Conservation (phyloP, 2,888 invertebrate genomes). For the Deilephila porcellus region DNA sequence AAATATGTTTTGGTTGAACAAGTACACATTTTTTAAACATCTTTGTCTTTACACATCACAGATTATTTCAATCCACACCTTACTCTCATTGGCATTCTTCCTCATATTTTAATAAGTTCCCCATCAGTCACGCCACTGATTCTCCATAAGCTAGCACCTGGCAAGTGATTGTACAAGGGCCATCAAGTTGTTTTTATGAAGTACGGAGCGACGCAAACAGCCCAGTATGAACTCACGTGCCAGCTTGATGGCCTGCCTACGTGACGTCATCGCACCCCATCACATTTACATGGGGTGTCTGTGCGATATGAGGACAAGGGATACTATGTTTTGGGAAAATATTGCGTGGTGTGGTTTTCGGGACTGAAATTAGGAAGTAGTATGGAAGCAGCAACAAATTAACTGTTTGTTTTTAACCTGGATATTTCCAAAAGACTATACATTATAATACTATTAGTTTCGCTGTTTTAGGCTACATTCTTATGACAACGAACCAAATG, state of each 20-base stretch:
- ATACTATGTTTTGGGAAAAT: not conserved
- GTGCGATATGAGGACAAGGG: not conserved
- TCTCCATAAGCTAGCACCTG: not conserved
- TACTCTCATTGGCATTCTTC: too few relatives aligned
- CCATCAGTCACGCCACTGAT: not conserved
- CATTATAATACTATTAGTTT: too few relatives aligned
- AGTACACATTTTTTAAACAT: not conserved
- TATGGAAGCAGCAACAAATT: too few relatives aligned
- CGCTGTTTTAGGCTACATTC: too few relatives aligned
- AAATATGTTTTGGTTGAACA: too few relatives aligned
- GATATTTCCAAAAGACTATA: too few relatives aligned
- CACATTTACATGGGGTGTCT: constrained; percentile 9
- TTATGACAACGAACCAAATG: too few relatives aligned
- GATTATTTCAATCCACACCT: too few relatives aligned
- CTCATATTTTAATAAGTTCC: too few relatives aligned
- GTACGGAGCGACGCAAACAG: not conserved
- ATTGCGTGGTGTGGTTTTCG: not conserved
- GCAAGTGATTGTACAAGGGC: constrained; percentile 11
- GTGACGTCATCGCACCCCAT: constrained; percentile 37
- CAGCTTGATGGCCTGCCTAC: constrained; percentile 36
- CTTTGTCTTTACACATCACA: too few relatives aligned
- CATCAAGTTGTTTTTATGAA: constrained; percentile 15
- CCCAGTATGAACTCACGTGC: constrained; percentile 34
- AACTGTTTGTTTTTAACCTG: too few relatives aligned
- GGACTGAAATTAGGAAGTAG: too few relatives aligned